Evolutionary conservation across 2,888 invertebrate genomes (phyloP).

Genomic region (Andrena flavipes): DNA sequence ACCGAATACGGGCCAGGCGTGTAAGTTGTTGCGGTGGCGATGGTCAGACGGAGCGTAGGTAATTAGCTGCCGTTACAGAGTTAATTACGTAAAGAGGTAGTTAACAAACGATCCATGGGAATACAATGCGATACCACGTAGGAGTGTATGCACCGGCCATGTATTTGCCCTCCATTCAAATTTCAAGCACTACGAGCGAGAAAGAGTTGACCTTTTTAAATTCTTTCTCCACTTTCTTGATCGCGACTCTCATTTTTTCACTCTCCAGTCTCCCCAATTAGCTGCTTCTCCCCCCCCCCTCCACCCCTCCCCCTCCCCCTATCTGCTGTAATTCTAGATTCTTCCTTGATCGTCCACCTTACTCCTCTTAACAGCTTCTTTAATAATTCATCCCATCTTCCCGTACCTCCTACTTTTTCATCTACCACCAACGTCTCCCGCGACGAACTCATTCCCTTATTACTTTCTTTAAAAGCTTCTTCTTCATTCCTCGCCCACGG

Average conservation of each 20-base stretch:
- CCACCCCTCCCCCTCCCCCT: no score
- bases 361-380: conserved; percentile 28
- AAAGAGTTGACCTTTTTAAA: background rate
- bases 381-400: conserved; percentile 30
- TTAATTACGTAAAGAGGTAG: conserved; percentile 35
- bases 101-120: conserved; percentile 20
- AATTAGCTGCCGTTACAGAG: conserved; percentile 31
- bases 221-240: background rate
- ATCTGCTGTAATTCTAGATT: background rate
- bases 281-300: background rate
- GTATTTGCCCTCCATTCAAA: background rate
- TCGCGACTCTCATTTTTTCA: background rate
- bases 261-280: conserved; percentile 20
- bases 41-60: conserved; percentile 18
- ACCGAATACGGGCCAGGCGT: background rate
- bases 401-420: background rate
- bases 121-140: background rate
- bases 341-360: background rate
- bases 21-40: conserved; percentile 37
- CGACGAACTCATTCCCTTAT: conserved; percentile 15
- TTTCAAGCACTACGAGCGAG: no score
- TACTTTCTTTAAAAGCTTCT: conserved; percentile 21
- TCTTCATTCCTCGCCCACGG: background rate
- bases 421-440: conserved; percentile 1
- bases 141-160: background rate